Evolutionary conservation across 2,113 vertebrate species (phyloP), one percentile per base, ranked within the genome.

Genomic region (Tretioscincus oriximinensis): DNA sequence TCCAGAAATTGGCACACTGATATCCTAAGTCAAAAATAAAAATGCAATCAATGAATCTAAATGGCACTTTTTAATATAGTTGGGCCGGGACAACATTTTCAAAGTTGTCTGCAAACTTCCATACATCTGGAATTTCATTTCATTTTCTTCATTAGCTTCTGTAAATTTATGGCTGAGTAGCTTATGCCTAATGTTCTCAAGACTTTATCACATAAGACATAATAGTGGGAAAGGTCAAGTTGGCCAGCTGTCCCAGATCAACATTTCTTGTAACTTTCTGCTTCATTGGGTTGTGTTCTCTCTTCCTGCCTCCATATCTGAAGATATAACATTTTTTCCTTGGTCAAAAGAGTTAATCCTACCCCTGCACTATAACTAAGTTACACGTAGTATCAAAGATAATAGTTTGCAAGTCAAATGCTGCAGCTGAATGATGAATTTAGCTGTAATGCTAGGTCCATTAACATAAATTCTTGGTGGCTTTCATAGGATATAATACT

Each of bases 241-340:
- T 84, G 88, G 92, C 77, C 84, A 88, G 71, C 81, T 91, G 90
- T 90, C 87, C 91, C 87, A 41, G 83, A 90, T 89, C 91, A 88
- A 88, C 85, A 84, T 88, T 76, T 76, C 86, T 82, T 90, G 91
- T 91, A 89, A 77, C 86, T 92, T 81, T 84, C 84, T 90, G 87
- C 89, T 85, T 91, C 92, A 91, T 85, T 92, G 92, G 86, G 80
- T 91, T 73, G 90, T 73, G 65, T 80, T 73, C 84, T 85, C 90
- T 86, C 87, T 89, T 86, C 54, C 76, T 83, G 61, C 61, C 65
- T 69, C 84, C 84, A 78, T 81, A 76, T 77, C 86, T 81, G 78
- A 83, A 91, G 85, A 87, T 45, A 31, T 1, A 82, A 70, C 80
- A 85, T 86, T 69, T 84, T 85, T 90, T 72, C 78, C 85, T 81